Base-by-base conservation (phyloP, 2,113 vertebrate genomes). In the Dasypus novemcinctus region DNA sequence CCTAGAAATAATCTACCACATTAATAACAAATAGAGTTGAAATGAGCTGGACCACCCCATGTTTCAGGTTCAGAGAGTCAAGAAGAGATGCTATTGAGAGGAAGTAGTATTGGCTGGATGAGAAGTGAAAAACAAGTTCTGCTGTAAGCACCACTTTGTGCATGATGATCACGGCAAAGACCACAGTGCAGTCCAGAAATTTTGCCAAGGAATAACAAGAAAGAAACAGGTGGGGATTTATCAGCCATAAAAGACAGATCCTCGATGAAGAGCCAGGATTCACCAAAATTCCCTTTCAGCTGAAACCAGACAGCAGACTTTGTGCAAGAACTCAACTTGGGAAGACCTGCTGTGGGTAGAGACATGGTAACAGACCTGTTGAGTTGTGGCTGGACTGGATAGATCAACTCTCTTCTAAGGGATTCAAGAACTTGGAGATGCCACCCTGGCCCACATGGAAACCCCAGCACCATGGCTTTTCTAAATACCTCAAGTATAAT, bases 361-460 rank as follows among this genome's bases (percentile, higher is more conserved):
- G 43, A 8, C 0, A 25, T 15, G 31, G 72, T 2, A 29, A 0
- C 49, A 8, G 7, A 68, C 61, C n/a, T 7, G 9, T n/a, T 85
- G 41, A 18, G 27, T 7, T 15, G 38, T 41, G 25, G 68, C 25
- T 79, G 41, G 33, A 33, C 49, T 83, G 23, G 59, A 33, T 29
- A 21, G 17, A 63, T 79, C n/a, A 79, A 36, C 11, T 2, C 21
- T 84, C 14, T 68, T 49, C 20, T 68, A 86, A 69, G 69, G 9
- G 15, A 46, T 38, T 57, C 31, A 41, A 57, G 14, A 91, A 81
- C 31, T 36, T 36, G 18, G 9, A 76, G 68, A 81, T 11, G 3
- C 29, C 33, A 83, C n/a, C 43, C 14, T 54, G 61, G 36, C 7
- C 2, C 21, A 8, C 54, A n/a, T 11, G 31, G 36, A 89, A 81